Percentiles rank a stretch among this genome's conserved stretches.
Evolutionary conservation across 2,113 vertebrate species (phyloP).

Genomic region (Laticauda colubrina): DNA sequence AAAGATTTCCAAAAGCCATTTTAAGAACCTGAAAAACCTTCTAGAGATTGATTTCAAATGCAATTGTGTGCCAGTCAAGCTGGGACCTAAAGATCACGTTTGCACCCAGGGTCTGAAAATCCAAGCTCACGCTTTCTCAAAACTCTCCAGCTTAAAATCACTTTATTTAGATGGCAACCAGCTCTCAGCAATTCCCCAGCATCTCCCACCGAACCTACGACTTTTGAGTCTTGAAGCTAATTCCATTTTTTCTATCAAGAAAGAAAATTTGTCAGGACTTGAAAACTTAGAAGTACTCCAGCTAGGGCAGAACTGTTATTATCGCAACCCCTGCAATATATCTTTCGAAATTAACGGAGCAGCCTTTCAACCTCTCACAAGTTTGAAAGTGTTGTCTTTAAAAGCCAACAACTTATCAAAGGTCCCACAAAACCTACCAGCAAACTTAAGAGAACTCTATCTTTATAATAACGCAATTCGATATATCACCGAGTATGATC

Average conservation of each 20-base stretch:
- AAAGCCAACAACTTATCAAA: slow-evolving; percentile 88
- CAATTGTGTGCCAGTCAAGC: slow-evolving; percentile 85
- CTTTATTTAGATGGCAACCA: slow-evolving; percentile 92
- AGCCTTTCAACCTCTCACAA: slow-evolving; percentile 77
- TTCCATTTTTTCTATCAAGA: slow-evolving; percentile 75
- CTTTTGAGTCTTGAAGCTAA: slow-evolving; percentile 93
- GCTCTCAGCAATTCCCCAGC: slow-evolving; percentile 79
- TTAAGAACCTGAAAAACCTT: slow-evolving; percentile 75
- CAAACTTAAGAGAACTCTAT: slow-evolving; percentile 81
- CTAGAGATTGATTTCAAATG: slow-evolving; percentile 90
- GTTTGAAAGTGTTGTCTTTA: slow-evolving; percentile 82
- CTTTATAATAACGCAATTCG: slow-evolving; percentile 89
- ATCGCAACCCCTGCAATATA: slow-evolving; percentile 86
- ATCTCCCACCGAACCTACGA: slow-evolving; percentile 77
- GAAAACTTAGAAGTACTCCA: slow-evolving; percentile 79
- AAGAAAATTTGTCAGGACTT: slow-evolving; percentile 78
- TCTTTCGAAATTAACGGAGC: slow-evolving; percentile 79
- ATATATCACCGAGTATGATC: slow-evolving; percentile 73
- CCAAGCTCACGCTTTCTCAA: slow-evolving; percentile 73
- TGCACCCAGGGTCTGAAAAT: slow-evolving; percentile 70
- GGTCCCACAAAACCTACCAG: slow-evolving; percentile 77
- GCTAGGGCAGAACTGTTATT: slow-evolving; percentile 93
- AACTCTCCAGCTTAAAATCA: slow-evolving; percentile 74
- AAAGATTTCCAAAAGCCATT: slow-evolving; percentile 73
- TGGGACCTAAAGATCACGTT: slow-evolving; percentile 81